Conservation (phyloP, 2,888 invertebrate genomes). For the Galerucella pusilla region DNA sequence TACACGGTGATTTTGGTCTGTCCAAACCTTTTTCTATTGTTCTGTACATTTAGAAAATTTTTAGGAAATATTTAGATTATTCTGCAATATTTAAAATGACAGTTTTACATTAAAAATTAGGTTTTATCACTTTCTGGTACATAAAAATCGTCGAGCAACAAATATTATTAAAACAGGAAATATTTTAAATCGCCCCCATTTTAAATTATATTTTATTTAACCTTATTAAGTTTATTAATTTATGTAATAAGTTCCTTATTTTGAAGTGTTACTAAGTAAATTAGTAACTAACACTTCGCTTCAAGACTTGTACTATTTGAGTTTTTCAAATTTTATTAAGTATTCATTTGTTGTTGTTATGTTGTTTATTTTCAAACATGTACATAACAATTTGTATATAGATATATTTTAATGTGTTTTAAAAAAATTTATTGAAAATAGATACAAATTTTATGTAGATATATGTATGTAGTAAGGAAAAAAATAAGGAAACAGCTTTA, state of each 20-base stretch:
- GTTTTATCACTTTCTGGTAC: too few species aligned
- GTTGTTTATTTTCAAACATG: slow-evolving; percentile 47
- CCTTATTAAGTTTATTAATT: slow-evolving; percentile 16
- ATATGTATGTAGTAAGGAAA: slow-evolving; percentile 6
- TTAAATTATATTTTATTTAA: slow-evolving; percentile 5
- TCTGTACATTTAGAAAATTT: too few species aligned
- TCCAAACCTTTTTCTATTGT: too few species aligned
- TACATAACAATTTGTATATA: slow-evolving; percentile 41
- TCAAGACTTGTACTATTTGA: slow-evolving; percentile 51
- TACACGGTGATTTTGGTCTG: too few species aligned
- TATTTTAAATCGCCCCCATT: background rate
- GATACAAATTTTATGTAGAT: slow-evolving; percentile 41
- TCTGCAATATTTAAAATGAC: too few species aligned
- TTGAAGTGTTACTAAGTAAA: slow-evolving; percentile 17
- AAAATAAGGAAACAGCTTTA: background rate
- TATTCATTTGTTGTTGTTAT: slow-evolving; percentile 49
- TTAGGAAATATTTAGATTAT: too few species aligned
- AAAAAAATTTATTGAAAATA: slow-evolving; percentile 25
- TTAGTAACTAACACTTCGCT: slow-evolving; percentile 17
- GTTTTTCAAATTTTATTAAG: slow-evolving; percentile 50
- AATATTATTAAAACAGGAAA: background rate
- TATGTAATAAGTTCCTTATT: slow-evolving; percentile 15
- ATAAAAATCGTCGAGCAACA: too few species aligned
- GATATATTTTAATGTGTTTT: slow-evolving; percentile 43
- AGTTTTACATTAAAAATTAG: too few species aligned